Evolutionary conservation across 2,888 invertebrate genomes (phyloP), one percentile per base, ranked within the genome.

Genomic region (Coenonympha glycerion): DNA sequence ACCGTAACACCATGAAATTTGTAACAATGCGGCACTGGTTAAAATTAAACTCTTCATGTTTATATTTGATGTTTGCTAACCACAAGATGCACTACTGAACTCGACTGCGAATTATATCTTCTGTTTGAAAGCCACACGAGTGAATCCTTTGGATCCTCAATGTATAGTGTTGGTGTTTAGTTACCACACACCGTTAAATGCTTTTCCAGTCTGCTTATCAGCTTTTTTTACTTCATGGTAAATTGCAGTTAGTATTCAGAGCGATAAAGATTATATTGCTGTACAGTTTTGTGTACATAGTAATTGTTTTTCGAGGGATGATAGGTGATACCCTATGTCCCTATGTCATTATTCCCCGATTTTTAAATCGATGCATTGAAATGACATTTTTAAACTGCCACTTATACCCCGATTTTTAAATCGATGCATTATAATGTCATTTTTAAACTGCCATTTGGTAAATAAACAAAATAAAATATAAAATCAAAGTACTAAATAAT

Each of bases 31-130:
- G 18, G 62, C 72, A 71, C 72, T 63, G n/a, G 73, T 51, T 15
- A 75, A 52, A 33, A 31, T 19, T 53, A 68, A 56, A 50, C 73
- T 64, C 66, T 63, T 74, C 79, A 70, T 82, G 56, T 60, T 71
- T 66, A 60, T 64, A 52, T 46, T 24, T 40, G n/a, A n/a, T n/a
- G n/a, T n/a, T n/a, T n/a, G n/a, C 6, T 33, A 13, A 15, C 16
- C 58, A 58, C 58, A 59, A 56, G 54, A 53, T 58, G 55, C 24
- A 51, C 45, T 37, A 36, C n/a, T 55, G 37, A 65, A 68, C 63
- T 52, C 53, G 62, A 66, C 60, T 40, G 41, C 28, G 46, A 47
- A 60, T 57, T 64, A 52, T 60, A 63, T 54, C 6, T 9, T 44
- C 44, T 37, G 28, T 39, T 44, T 45, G 19, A 47, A 33, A 34